These are phyloP conservation scores for Rhagoletis zephyria DNA, from an alignment of 1,140 invertebrate species.

Conservation along the genomic window DNA sequence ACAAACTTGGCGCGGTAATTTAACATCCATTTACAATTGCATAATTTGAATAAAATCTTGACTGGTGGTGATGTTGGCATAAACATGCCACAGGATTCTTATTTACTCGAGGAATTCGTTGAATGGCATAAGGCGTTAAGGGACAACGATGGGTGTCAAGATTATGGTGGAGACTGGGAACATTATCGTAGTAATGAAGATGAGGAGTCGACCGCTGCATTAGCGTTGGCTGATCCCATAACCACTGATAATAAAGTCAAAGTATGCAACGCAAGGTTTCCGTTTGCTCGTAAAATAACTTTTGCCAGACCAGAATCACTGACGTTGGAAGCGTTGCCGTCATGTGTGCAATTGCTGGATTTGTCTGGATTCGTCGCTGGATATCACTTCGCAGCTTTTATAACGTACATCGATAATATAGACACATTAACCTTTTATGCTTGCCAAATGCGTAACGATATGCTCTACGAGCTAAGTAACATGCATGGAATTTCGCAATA, in stretches of 20 bases:
- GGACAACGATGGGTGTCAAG: not conserved
- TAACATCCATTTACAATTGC: constrained; percentile 54
- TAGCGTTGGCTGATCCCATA: not conserved
- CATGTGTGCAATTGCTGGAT: constrained; percentile 29
- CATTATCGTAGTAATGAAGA: not conserved
- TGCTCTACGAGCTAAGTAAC: constrained; percentile 49
- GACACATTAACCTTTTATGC: constrained; percentile 35
- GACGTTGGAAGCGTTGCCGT: not conserved
- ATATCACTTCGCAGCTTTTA: constrained; percentile 22
- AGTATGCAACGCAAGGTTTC: not conserved
- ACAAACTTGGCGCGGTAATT: constrained; percentile 55
- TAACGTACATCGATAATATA: constrained; percentile 39
- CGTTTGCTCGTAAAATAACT: not conserved
- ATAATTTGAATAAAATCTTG: constrained; percentile 25
- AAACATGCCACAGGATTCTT: not conserved
- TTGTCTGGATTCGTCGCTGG: constrained; percentile 1
- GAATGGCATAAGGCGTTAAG: constrained; percentile 32
- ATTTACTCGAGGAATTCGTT: constrained; percentile 51
- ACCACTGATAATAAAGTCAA: not conserved
- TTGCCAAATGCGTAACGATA: constrained; percentile 51
- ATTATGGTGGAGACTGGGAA: not conserved
- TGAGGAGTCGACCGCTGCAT: not conserved
- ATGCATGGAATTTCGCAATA: not conserved
- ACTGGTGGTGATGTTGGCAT: not conserved
- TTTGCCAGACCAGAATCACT: constrained; percentile 36